Evolutionary conservation across 2,888 invertebrate species (phyloP), one percentile per base, ranked within the genome.

Genomic region (Acronicta psi): DNA sequence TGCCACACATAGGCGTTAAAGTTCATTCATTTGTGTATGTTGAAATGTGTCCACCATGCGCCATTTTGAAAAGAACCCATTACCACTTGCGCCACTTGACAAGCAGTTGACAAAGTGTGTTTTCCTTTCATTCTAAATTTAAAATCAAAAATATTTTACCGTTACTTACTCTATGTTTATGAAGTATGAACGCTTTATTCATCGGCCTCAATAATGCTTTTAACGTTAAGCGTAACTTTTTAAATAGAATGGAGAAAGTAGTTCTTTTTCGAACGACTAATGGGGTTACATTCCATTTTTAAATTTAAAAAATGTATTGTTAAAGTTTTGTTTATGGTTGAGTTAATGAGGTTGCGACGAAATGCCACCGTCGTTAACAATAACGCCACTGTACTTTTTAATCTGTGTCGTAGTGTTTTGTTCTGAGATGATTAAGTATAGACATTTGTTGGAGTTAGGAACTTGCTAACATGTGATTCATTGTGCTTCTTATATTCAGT

Each of bases 211-310:
- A 64, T 77, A 68, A 56, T 51, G 43, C 52, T 56, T 59, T 70
- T 61, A 61, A 69, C 57, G 74, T 41, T 54, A 68, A 72, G 73
- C 62, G 37, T 59, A 58, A 60, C 55, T 66, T 69, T 70, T 72
- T 68, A 75, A 78, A 76, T 60, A 69, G 73, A 68, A 75, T 72
- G 45, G 61, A 73, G 78, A 77, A 76, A 75, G 73, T 67, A 52
- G 57, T 72, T 72, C 52, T 58, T 68, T 69, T 75, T 57, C 43
- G 45, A 65, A 59, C 55, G 43, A 29, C 57, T 60, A 66, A 58
- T 57, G 55, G 46, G 44, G 50, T 50, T 34, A 51, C 54, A 62
- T 78, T 76, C 78, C 59, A 59, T 60, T 75, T 73, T 49, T 55
- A 49, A 75, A 59, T 62, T 60, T 44, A 46, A 59, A 69, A 72